These are phyloP conservation scores for Troilus luridus DNA, from an alignment of 2,888 invertebrate species.

Conservation along the genomic window DNA sequence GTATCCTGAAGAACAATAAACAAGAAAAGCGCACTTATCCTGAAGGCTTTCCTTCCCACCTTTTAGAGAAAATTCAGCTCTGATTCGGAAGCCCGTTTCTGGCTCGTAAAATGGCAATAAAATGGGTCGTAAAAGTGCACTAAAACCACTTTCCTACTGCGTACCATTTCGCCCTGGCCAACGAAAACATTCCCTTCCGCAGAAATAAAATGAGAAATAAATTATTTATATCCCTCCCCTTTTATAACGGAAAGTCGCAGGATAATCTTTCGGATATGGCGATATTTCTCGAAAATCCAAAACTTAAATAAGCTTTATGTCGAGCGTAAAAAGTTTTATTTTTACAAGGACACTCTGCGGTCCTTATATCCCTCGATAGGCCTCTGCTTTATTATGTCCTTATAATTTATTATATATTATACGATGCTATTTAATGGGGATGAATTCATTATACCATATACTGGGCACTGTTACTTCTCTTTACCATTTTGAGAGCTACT, in stretches of 20 bases:
- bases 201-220: constrained; percentile 43
- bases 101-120: constrained; percentile 20
- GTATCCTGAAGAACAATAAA: constrained; percentile 5
- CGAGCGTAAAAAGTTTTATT: neutral
- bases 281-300: constrained; percentile 20
- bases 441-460: neutral
- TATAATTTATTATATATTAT: constrained; percentile 15
- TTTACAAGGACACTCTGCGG: neutral
- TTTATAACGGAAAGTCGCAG: constrained; percentile 11
- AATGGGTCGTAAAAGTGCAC: neutral
- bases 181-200: constrained; percentile 31
- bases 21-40: constrained; percentile 43
- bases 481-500: too few species aligned
- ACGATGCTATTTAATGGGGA: neutral
- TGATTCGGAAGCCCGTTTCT: constrained; percentile 38
- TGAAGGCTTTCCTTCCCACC: constrained; percentile 46
- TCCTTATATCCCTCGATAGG: neutral
- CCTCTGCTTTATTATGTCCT: neutral
- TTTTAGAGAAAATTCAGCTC: constrained; percentile 50
- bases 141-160: constrained; percentile 41
- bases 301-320: constrained; percentile 22
- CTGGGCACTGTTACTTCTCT: neutral
- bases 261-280: neutral
- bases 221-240: constrained; percentile 1
- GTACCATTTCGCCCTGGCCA: constrained; percentile 2